phyloP scores from a whole-genome alignment of 1,140 invertebrate species.

The Choristoneura fumiferana region DNA sequence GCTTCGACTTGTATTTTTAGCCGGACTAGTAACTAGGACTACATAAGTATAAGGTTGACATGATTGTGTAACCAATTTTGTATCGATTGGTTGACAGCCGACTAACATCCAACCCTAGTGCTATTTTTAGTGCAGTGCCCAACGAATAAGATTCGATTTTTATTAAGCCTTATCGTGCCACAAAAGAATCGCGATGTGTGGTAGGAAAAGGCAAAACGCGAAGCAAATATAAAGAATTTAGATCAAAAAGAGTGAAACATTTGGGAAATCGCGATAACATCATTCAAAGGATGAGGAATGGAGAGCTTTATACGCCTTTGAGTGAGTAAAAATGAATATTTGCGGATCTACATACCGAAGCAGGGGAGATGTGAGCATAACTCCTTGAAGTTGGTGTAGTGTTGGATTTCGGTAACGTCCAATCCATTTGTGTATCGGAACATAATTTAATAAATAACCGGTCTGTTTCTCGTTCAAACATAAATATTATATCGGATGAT shows the following conservation, averaged over 20 bases:
- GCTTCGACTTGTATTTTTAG: not conserved
- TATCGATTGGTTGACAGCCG: slow-evolving; percentile 15
- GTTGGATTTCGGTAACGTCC: slow-evolving; percentile 14
- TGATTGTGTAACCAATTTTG: slow-evolving; percentile 3
- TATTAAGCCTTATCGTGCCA: slow-evolving; percentile 46
- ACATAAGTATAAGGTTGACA: slow-evolving; percentile 7
- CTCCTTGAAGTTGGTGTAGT: slow-evolving; percentile 18
- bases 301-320: slow-evolving; percentile 61
- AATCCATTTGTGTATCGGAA: slow-evolving; percentile 14
- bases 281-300: slow-evolving; percentile 67
- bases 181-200: slow-evolving; percentile 65
- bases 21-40: not conserved
- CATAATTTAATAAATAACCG: not conserved
- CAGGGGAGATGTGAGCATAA: slow-evolving; percentile 8
- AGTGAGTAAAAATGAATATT: slow-evolving; percentile 50
- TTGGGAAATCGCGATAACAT: slow-evolving; percentile 67
- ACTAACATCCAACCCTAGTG: slow-evolving; percentile 16
- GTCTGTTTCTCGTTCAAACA: not conserved
- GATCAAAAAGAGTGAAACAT: slow-evolving; percentile 69
- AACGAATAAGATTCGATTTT: slow-evolving; percentile 49
- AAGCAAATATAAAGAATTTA: slow-evolving; percentile 65
- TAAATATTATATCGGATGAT: too few relatives aligned
- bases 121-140: slow-evolving; percentile 31
- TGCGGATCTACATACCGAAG: slow-evolving; percentile 33
- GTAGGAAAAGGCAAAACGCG: slow-evolving; percentile 48